phyloP scores from a whole-genome alignment of 2,113 vertebrate species.

The Ciconia boyciana region DNA sequence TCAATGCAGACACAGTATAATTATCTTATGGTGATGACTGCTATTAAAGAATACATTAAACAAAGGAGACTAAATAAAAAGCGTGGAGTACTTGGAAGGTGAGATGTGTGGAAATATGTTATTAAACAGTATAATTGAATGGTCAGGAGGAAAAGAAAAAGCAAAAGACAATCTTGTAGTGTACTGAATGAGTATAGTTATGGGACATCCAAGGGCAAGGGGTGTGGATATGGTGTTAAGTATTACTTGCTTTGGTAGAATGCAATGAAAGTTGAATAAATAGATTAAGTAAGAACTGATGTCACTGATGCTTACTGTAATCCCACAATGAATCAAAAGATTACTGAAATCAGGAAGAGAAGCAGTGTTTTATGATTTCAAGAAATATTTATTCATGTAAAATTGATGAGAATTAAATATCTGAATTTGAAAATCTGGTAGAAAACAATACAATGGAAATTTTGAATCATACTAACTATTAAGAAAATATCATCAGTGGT shows the following conservation, averaged over 20 bases:
- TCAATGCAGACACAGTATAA: not conserved
- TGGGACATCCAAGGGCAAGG: not conserved
- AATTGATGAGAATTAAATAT: slow-evolving; percentile 15
- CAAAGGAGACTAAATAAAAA: not conserved
- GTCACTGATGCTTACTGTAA: not conserved
- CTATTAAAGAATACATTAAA: not conserved
- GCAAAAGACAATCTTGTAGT: not conserved
- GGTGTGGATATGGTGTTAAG: not conserved
- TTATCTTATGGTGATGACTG: not conserved
- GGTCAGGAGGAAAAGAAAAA: not conserved
- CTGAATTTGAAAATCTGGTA: not conserved
- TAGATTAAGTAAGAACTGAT: not conserved
- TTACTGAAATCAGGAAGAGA: not conserved
- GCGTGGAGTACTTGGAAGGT: not conserved
- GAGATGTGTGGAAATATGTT: not conserved
- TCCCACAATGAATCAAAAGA: not conserved
- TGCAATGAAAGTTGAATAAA: not conserved
- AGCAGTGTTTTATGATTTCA: not conserved
- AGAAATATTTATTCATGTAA: not conserved
- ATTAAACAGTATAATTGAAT: not conserved
- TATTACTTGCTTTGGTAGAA: not conserved
- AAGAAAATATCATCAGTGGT: not conserved
- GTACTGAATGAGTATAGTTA: not conserved
- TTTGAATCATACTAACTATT: not conserved
- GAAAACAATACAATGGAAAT: not conserved